Evolutionary conservation across 37 sponge, comb jelly and placozoan genomes (phyloP).

Genomic region (Chondrosia reniformis): DNA sequence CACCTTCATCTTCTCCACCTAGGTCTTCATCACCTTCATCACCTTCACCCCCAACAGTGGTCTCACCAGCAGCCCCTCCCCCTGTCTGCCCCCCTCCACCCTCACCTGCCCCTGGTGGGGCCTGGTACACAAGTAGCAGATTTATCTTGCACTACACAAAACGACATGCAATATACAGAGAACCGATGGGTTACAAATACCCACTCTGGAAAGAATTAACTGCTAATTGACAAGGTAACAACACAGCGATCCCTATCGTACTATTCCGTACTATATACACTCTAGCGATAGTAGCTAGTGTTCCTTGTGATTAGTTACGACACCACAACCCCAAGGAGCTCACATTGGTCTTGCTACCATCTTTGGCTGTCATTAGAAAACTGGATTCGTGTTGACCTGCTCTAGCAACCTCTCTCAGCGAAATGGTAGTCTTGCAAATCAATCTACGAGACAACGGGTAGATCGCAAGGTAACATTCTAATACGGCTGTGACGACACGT

Average conservation of each 20-base stretch:
- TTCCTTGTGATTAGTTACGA: no score
- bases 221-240: no score
- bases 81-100: slow-evolving; percentile 61
- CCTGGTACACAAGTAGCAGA: slow-evolving; percentile 51
- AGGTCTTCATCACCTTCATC: slow-evolving; percentile 28
- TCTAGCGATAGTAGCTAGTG: no score
- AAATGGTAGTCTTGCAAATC: slow-evolving; percentile 24
- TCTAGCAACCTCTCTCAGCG: slow-evolving; percentile 11
- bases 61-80: slow-evolving; percentile 36
- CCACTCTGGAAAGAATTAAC: no score
- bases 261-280: no score
- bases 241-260: no score
- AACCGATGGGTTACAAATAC: no score
- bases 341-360: slow-evolving; percentile 15
- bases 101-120: slow-evolving; percentile 50
- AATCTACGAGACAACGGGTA: slow-evolving; percentile 11
- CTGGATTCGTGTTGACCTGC: slow-evolving; percentile 11
- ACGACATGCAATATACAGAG: no score
- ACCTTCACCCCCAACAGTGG: slow-evolving; percentile 21
- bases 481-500: no score
- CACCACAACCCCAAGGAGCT: no score
- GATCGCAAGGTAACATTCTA: neutral
- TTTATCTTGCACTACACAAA: slow-evolving; percentile 70
- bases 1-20: slow-evolving; percentile 31
- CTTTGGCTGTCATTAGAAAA: neutral